Evolutionary conservation across 2,797 vertebrate species (phyloP), one percentile per base, ranked within the genome.

Genomic region (Sebastiscus albofasciatus): DNA sequence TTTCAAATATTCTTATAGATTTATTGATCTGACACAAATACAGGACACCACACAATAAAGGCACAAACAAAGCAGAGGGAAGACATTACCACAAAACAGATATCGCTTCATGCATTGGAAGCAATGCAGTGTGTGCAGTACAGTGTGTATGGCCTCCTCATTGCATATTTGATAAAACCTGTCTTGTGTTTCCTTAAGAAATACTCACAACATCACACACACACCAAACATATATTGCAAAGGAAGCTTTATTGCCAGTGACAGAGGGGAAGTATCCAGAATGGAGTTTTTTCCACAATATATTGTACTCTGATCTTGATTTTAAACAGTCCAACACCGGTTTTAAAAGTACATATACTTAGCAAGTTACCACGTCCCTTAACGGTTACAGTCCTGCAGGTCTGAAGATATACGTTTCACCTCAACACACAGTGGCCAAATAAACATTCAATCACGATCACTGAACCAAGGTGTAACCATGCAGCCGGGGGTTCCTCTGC

Each of bases 171-270:
- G 6, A 49, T 61, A 42, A 56, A 64, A 39, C 39, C 13, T 46
- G 42, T 62, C 16, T 8, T 5, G 16, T 36, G 18, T 81, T 72
- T 66, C 11, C 34, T 72, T 46, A 16, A 60, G 9, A 58, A 49
- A 66, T 5, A 42, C 61, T 66, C 14, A 77, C 22, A 80, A 31
- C 26, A 22, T 36, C 67, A 80, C 68, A 82, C 77, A 86, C 73
- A 83, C 78, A 84, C 67, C 79, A 81, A 68, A 83, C 26, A 65
- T 70, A 75, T 96, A 95, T 95, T 96, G 95, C 94, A 95, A 95
- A 95, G 87, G 81, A 95, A 95, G 91, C 94, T 95, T 96, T 96
- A 96, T 96, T 96, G 95, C 95, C 95, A 94, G 87, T 93, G 92
- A 96, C 93, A 94, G 82, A 93, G 70, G 86, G 90, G 87, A 94